phyloP scores from a whole-genome alignment of 2,113 vertebrate genomes.

The Amblyornis subalaris region DNA sequence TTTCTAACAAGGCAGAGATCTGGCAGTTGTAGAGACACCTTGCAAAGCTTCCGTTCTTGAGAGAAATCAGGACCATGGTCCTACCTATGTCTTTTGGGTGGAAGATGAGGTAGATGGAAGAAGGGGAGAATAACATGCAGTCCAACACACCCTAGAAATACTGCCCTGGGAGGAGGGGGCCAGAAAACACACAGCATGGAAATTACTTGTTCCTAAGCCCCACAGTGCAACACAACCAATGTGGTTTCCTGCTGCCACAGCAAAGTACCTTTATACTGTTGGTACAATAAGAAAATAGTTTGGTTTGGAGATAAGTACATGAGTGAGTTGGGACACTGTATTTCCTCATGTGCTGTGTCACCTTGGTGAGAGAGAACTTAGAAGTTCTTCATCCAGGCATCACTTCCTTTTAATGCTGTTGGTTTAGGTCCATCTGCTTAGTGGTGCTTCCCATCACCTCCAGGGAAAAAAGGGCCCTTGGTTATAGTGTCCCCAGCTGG shows the following conservation, averaged over 20 bases:
- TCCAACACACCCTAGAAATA: background rate
- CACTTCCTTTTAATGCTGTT: background rate
- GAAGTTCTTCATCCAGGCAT: background rate
- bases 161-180: background rate
- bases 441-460: background rate
- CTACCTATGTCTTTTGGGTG: background rate
- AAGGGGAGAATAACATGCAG: background rate
- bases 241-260: rapidly evolving
- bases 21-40: background rate
- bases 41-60: background rate
- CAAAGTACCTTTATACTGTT: background rate
- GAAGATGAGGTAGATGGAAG: background rate
- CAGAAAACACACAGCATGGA: background rate
- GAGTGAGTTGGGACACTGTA: background rate
- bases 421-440: background rate
- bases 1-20: background rate
- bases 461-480: background rate
- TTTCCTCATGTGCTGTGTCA: background rate
- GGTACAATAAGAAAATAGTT: background rate
- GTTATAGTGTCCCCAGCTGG: background rate
- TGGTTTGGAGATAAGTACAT: background rate
- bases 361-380: background rate
- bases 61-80: background rate
- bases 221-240: background rate
- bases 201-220: background rate